Evolutionary conservation across 1,140 invertebrate species (phyloP), one percentile per base, ranked within the genome.

Genomic region (Ips typographus): DNA sequence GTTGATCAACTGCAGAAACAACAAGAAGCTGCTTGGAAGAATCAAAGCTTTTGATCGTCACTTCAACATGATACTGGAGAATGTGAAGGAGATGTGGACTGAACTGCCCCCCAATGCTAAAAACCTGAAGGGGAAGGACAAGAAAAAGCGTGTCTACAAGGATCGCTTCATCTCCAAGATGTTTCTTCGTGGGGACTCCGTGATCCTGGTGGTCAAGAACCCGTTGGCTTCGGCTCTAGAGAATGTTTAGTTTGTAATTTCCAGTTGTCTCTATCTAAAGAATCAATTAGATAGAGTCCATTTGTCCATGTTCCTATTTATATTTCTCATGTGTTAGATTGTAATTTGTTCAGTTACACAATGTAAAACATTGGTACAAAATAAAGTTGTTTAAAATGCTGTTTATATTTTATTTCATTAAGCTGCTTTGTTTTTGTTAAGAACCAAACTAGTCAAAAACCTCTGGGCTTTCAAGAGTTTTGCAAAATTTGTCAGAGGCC

Each of bases 1-100:
- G 7, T 76, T 90, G 4, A 91, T 91, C 49, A 91, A 92, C 74
- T 91, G 90, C 73, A 83, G 90, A 74, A 99, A 99, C 81, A 99
- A 99, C 79, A 98, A 98, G 78, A 99, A 99, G 79, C 82, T 99
- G 6, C 80, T 99, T 7, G 98, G 94, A 1, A 87, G 98, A 75
- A 96, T 99, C 0, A 99, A 99, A 80, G 98, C 98, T 4, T 99
- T 99, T 83, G 98, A 99, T 80, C 90, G 98, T 72, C 98, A 99
- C 83, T 99, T 96, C 81, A 99, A 99, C 80, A 99, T 99, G 97
- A 98, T 99, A 0, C 83, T 99, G 72, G 98, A 99, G 84, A 98
- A 98, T 83, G 98, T 99, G 0, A 99, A 98, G 81, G 98, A 99
- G 85, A 99, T 99, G 95, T 99, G 98, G 98, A 99, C 76, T 3